Evolutionary conservation across 1,140 invertebrate genomes (phyloP), one percentile per base, ranked within the genome.

Genomic region (Cotesia typhae): DNA sequence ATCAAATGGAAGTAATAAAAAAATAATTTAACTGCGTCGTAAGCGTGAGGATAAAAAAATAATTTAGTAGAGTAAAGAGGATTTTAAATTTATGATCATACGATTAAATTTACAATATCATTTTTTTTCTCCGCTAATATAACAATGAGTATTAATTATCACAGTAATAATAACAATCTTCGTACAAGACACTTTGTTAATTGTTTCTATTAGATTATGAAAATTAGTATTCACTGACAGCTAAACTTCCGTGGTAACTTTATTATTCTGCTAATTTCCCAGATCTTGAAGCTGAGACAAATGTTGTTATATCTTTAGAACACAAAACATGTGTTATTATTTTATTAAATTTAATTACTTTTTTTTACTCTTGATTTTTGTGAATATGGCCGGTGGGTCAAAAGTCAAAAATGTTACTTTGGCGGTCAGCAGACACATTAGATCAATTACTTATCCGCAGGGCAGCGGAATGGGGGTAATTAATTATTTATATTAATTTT

Each of bases 381-480:
- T 64, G 64, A 74, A 67, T 47, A 12, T 72, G 14, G 69, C 71
- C 20, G 55, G 28, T 63, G 79, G 78, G 41, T 77, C 73, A 35
- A 81, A 61, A 51, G 72, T 81, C 63, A 82, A 75, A 60, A 81
- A 83, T 65, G 75, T 81, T 47, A 79, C 80, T 37, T 66, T 78
- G 35, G 80, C 73, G 9, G 65, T 86, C 55, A 74, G 76, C 51
- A 84, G 81, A 51, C 83, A 84, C 53, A 80, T 86, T 72, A 80
- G 84, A 52, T 85, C 84, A 14, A 67, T 85, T 60, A 77, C 73
- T 68, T 87, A 81, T 76, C 84, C 85, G 53, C 74, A 79, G 53
- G 79, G 79, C 53, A 85, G 80, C 55, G 79, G 76, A 66, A 81
- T 75, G 74, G 84, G 84, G 79, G 84, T 87, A 79, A 72, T 73